phyloP scores from a whole-genome alignment of 2,113 vertebrate species.

The Caretta caretta region DNA sequence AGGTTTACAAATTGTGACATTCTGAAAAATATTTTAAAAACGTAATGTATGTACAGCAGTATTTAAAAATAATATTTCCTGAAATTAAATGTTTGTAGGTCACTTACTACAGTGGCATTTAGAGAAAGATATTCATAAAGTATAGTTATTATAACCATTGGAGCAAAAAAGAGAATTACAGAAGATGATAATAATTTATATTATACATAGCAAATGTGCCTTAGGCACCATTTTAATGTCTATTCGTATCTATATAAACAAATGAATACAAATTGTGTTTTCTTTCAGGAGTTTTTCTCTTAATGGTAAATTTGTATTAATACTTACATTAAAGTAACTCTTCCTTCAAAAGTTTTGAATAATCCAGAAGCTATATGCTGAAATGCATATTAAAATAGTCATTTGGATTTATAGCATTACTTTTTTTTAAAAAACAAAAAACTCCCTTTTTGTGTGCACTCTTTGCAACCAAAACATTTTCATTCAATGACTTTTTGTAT shows the following conservation, averaged over 20 bases:
- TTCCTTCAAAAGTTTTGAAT: not conserved
- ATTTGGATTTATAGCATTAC: not conserved
- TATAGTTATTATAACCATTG: not conserved
- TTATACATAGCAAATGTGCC: not conserved
- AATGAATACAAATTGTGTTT: not conserved
- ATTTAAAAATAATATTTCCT: constrained; percentile 6
- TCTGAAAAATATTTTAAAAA: constrained; percentile 27
- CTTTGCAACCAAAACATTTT: not conserved
- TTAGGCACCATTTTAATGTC: not conserved
- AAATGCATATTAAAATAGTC: not conserved
- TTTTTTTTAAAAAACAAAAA: not conserved
- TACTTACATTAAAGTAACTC: not conserved
- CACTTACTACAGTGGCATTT: not conserved
- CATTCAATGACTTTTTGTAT: not conserved
- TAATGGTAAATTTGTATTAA: not conserved
- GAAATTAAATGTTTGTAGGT: not conserved
- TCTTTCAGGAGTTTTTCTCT: not conserved
- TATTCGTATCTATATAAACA: not conserved
- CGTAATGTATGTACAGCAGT: not conserved
- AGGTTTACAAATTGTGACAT: not conserved
- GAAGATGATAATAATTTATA: not conserved
- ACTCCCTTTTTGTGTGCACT: not conserved
- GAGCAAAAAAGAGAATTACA: not conserved
- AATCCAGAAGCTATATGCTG: not conserved
- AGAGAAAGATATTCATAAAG: not conserved